Evolutionary conservation across 2,888 invertebrate species (phyloP), one percentile per base, ranked within the genome.

Genomic region (Diplazon laetatorius): DNA sequence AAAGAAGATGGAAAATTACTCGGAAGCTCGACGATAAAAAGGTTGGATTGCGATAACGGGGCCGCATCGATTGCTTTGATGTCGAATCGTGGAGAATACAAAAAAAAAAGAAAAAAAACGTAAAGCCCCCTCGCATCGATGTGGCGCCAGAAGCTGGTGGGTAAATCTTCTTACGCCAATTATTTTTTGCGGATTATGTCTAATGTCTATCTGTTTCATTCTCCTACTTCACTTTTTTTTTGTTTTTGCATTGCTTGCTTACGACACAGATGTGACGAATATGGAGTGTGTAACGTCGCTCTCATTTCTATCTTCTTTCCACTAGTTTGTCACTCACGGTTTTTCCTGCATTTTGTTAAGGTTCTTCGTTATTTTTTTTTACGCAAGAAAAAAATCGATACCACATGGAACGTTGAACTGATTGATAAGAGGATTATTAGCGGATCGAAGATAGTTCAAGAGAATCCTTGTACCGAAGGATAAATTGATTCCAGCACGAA

Each of bases 161-260:
- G 71, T 80, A 85, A 87, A 87, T 86, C 88, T 88, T 75, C 87
- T 89, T 89, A 89, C 84, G 85, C 85, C 87, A 89, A 89, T 89
- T 89, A 89, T 87, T 65, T 60, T 66, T 22, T 30, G 35, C 20
- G 46, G 66, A 55, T 78, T 57, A 70, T 70, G 52, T 30, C 30
- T 30, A n/a, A n/a, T n/a, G n/a, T n/a, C n/a, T n/a, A n/a, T n/a
- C n/a, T n/a, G n/a, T n/a, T n/a, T n/a, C n/a, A n/a, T n/a, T 30
- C 30, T 5, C 30, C 6, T 30, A 30, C 14, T 48, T 22, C 25
- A 55, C 70, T 55, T 25, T 25, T 66, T 35, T 44, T 60, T 44
- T 16, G 50, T 66, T 10, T 35, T 25, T 14, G 14, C 44, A 63
- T 75, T 12, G 37, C 10, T 10, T 18, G 37, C 42, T 68, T 52